phyloP scores from a whole-genome alignment of 1,140 invertebrate genomes.

The Magallana gigas region DNA sequence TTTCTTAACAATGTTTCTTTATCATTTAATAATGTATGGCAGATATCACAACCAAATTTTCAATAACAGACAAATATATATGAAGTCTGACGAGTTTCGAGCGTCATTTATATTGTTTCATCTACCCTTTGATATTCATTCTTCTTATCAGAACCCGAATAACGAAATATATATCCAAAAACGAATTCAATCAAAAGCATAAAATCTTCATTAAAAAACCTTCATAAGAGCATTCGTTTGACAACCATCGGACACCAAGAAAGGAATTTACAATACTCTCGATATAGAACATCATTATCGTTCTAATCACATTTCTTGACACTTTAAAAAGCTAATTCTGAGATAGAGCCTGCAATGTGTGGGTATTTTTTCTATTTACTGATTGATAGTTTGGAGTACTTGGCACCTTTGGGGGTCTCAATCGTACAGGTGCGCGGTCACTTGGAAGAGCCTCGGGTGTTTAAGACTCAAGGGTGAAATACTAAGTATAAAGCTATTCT shows the following conservation, averaged over 20 bases:
- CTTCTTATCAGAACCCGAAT: not conserved
- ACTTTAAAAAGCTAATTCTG: not conserved
- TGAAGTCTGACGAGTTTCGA: not conserved
- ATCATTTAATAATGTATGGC: not conserved
- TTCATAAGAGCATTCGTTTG: not conserved
- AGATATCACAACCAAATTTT: not conserved
- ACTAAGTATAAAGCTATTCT: too few relatives aligned
- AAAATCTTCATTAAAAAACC: not conserved
- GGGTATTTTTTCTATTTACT: conserved; percentile 29
- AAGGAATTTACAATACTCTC: not conserved
- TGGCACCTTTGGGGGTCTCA: not conserved
- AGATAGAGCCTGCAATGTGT: conserved; percentile 14
- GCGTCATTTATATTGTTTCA: not conserved
- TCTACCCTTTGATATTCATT: not conserved
- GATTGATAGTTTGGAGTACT: conserved; percentile 18
- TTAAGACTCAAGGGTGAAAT: not conserved
- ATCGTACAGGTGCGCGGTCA: conserved; percentile 17
- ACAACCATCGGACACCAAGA: not conserved
- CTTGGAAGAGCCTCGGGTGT: not conserved
- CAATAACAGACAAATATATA: not conserved
- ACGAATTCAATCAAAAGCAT: not conserved
- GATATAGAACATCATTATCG: conserved; percentile 10
- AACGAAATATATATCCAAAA: not conserved
- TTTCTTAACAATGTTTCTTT: not conserved
- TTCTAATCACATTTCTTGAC: not conserved